Evolutionary conservation across 2,797 vertebrate species (phyloP).

Genomic region (Sebastolobus altivelis): DNA sequence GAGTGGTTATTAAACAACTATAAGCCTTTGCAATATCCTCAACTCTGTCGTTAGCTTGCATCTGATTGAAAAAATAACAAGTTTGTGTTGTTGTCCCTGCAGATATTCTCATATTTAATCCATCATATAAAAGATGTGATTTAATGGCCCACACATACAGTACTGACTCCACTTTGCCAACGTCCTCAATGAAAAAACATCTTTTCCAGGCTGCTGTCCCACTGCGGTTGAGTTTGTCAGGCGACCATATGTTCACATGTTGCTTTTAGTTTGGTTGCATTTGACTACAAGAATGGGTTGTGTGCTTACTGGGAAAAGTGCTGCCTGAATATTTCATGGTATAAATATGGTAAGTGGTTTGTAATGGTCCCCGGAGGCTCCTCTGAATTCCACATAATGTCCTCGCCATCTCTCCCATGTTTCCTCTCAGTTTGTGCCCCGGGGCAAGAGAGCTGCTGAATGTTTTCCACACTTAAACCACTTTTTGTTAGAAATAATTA

Average conservation of each 20-base stretch:
- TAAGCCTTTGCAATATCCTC: background rate
- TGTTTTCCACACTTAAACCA: conserved; percentile 22
- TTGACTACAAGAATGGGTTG: conserved; percentile 47
- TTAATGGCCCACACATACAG: background rate
- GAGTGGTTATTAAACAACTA: conserved; percentile 18
- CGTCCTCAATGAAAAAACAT: background rate
- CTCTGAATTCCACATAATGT: conserved; percentile 65
- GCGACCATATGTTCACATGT: conserved; percentile 55
- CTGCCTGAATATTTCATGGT: conserved; percentile 80
- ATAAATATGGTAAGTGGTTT: conserved; percentile 80
- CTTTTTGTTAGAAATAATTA: conserved; percentile 33
- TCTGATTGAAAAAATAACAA: conserved; percentile 6
- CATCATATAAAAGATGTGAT: conserved; percentile 4
- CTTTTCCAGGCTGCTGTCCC: conserved; percentile 24
- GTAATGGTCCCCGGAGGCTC: conserved; percentile 71
- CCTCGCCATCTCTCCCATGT: conserved; percentile 42
- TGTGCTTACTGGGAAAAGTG: conserved; percentile 63
- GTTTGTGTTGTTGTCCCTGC: conserved; percentile 1
- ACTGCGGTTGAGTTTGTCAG: conserved; percentile 24
- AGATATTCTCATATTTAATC: background rate
- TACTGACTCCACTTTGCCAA: conserved; percentile 6
- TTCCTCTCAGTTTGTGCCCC: conserved; percentile 36
- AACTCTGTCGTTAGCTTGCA: conserved; percentile 10
- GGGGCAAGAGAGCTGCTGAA: conserved; percentile 26
- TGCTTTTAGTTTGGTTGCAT: conserved; percentile 58